These are phyloP conservation scores for Drosophila nr. perissopoda DNA, from an alignment of 2,888 invertebrate species.

Conservation along the genomic window DNA sequence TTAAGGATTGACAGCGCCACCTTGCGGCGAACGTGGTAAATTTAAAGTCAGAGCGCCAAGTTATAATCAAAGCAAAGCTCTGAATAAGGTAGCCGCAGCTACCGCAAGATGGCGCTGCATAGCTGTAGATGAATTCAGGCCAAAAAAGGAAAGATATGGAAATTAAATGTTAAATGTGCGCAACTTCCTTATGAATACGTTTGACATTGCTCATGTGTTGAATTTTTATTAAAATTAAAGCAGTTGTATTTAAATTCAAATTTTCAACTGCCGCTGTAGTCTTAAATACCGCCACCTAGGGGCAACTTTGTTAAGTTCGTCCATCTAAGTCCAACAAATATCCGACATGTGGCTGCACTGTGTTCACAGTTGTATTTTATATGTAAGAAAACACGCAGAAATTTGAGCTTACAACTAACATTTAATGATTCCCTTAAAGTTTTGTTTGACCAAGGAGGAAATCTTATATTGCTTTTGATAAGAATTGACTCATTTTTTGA, in stretches of 20 bases:
- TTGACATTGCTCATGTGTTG: neutral
- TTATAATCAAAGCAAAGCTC: neutral
- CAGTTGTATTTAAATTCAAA: neutral
- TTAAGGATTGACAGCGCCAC: neutral
- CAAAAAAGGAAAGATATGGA: neutral
- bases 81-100: neutral
- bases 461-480: neutral
- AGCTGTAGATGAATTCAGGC: neutral
- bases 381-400: neutral
- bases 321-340: neutral
- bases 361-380: neutral
- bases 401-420: neutral
- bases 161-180: neutral
- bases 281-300: neutral
- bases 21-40: neutral
- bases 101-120: neutral
- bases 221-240: neutral
- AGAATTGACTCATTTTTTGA: neutral
- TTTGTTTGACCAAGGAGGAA: neutral
- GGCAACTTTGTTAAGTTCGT: too few relatives aligned
- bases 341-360: neutral
- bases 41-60: neutral
- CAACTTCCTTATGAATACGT: neutral
- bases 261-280: too few relatives aligned
- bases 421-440: neutral